Evolutionary conservation across 92 coral and sea anemone genomes (phyloP).

Genomic region (Anthopleura xanthogrammica): DNA sequence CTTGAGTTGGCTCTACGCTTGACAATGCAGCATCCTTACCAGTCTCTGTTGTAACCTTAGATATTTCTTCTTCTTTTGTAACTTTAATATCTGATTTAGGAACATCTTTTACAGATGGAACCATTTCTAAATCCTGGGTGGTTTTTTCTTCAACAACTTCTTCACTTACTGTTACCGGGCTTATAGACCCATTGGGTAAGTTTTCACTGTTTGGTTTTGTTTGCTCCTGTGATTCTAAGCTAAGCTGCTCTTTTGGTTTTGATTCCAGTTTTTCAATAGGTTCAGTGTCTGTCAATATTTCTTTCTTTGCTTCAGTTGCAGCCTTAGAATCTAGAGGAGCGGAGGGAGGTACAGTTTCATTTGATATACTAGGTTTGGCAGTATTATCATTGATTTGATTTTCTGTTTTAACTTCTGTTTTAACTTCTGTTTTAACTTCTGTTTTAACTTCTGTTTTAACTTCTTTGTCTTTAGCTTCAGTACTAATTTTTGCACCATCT

Average conservation of each 20-base stretch:
- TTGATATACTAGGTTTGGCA: constrained; percentile 6
- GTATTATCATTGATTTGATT: neutral
- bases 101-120: constrained; percentile 23
- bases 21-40: neutral
- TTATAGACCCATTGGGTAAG: constrained; percentile 36
- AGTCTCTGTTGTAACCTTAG: neutral
- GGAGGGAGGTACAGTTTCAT: constrained; percentile 4
- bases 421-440: neutral
- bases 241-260: neutral
- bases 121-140: constrained; percentile 24
- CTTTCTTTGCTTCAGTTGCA: neutral
- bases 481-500: constrained; percentile 37
- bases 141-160: constrained; percentile 18
- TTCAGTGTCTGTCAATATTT: constrained; percentile 8
- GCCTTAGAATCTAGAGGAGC: constrained; percentile 12
- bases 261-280: constrained; percentile 3
- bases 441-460: neutral
- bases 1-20: neutral
- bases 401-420: neutral
- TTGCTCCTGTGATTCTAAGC: constrained; percentile 13
- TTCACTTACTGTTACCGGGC: constrained; percentile 20
- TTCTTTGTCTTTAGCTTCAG: constrained; percentile 1
- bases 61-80: neutral
- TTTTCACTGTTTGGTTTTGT: constrained; percentile 16
- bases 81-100: constrained; percentile 10